These are phyloP conservation scores for Ophraella communa DNA, from an alignment of 2,888 invertebrate species.

Conservation along the genomic window DNA sequence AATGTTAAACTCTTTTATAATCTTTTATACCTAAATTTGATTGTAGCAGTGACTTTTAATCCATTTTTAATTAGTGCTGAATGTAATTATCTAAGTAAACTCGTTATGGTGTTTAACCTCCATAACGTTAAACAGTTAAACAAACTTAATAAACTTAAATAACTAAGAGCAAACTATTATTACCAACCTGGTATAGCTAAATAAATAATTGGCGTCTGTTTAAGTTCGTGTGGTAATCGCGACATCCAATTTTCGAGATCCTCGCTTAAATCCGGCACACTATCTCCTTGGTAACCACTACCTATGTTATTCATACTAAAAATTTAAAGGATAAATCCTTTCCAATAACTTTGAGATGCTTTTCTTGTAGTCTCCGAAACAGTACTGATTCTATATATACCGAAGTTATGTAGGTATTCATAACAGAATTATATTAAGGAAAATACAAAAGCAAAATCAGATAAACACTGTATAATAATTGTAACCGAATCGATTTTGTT, in stretches of 20 bases:
- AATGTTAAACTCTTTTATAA: too few species aligned
- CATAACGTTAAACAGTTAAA: background rate
- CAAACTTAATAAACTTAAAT: background rate
- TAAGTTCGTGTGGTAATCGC: conserved; percentile 66
- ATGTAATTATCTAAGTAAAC: background rate
- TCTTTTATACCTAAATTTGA: too few species aligned
- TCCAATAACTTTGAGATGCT: background rate
- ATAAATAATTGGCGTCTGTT: conserved; percentile 70
- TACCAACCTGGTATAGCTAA: conserved; percentile 78
- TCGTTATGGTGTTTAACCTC: background rate
- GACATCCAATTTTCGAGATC: conserved; percentile 76
- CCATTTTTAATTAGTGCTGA: background rate
- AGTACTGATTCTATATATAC: conserved; percentile 18
- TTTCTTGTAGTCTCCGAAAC: conserved; percentile 5
- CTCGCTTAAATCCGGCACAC: conserved; percentile 37
- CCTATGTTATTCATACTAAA: conserved; percentile 8
- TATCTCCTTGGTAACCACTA: conserved; percentile 3
- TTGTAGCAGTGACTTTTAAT: too few species aligned
- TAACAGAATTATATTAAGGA: conserved; percentile 21
- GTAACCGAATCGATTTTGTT: conserved; percentile 22
- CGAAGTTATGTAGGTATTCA: conserved; percentile 21
- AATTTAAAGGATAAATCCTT: background rate
- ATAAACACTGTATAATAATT: conserved; percentile 21
- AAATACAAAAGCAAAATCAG: conserved; percentile 28
- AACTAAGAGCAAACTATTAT: background rate